Evolutionary conservation across 1,140 invertebrate species (phyloP), one percentile per base, ranked within the genome.

Genomic region (Sitobion miscanthi): DNA sequence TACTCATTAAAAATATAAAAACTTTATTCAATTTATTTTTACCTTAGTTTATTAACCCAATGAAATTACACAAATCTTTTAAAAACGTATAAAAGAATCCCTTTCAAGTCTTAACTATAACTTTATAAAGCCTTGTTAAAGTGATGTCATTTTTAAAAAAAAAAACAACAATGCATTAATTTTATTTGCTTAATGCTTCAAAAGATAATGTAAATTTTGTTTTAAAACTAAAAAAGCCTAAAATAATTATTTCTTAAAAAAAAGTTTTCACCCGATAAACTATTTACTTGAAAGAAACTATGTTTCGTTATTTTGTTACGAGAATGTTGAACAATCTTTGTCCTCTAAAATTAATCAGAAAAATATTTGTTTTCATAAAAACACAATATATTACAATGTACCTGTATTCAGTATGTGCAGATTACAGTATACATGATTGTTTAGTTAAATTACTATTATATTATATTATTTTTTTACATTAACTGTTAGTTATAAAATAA

Each of bases 171-270:
- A 25, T 47, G 11, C 38, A 47, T 45, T 86, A 47, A 47, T 86
- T 86, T 47, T 30, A 47, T 47, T 86, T 86, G 45, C 23, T 86
- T 86, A 86, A 20, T 86, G 25, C 4, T 86, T 86, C 45, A 47
- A 86, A 47, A 30, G 85, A 86, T 86, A 86, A 86, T 47, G 42
- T 47, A 86, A 47, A 86, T 86, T 86, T 45, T 30, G 83, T 86
- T 86, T 25, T 30, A 86, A 23, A 47, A 47, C 25, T 86, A 47
- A 77, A 14, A 47, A 30, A 30, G 42, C 21, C 45, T 47, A 47
- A 85, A 42, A 25, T 85, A 85, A 85, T 85, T 85, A 45, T 25
- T 85, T 42, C 9, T 69, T 85, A 42, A 85, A 45, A 42, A 38
- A 85, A 42, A 25, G 83, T 85, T 85, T 45, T 85, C 9, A 5